Percentiles rank a stretch among this genome's conserved stretches.
phyloP scores from a whole-genome alignment of 2,113 vertebrate genomes.

The Lonchura striata region DNA sequence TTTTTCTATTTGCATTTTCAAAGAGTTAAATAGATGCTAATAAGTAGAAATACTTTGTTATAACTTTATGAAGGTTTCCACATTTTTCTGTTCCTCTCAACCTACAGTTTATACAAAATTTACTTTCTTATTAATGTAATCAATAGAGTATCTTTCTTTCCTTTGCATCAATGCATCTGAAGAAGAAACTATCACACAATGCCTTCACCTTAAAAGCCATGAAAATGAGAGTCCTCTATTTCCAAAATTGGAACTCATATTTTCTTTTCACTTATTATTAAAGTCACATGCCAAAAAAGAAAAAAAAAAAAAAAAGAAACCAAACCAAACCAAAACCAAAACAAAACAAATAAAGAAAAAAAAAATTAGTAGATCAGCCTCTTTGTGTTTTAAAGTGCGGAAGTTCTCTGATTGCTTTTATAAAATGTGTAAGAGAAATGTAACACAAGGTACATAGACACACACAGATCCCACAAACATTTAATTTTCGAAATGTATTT shows the following conservation, averaged over 20 bases:
- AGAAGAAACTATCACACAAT: neutral
- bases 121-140: neutral
- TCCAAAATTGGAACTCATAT: neutral
- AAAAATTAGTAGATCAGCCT: neutral
- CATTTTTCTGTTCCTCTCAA: neutral
- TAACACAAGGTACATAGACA: neutral
- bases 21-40: neutral
- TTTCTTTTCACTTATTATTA: neutral
- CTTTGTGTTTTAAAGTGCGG: neutral
- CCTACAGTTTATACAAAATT: neutral
- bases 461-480: rapidly evolving
- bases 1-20: neutral
- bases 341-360: neutral
- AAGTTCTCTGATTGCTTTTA: neutral
- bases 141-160: neutral
- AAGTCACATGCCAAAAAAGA: neutral
- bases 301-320: neutral
- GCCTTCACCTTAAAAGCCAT: neutral
- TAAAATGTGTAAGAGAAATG: neutral
- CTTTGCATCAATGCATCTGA: neutral
- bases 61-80: neutral
- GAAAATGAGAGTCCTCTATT: neutral
- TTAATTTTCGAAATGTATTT: neutral
- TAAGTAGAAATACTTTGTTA: neutral
- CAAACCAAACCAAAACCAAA: neutral